Conservation (phyloP, 1,140 invertebrate genomes). For the Heliconius melpomene region DNA sequence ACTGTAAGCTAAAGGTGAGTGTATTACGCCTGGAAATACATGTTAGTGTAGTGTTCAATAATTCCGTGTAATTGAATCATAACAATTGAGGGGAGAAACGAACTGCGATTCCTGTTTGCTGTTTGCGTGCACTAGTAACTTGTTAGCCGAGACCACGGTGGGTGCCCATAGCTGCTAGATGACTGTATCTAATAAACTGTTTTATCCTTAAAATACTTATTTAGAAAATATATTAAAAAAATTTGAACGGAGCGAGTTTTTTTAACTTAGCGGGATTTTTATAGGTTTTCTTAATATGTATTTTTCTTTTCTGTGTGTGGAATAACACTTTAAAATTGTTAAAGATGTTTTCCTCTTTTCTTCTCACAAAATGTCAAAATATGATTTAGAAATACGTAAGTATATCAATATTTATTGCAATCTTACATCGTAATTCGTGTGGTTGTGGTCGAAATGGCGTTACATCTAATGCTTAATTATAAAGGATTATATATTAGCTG, state of each 20-base stretch:
- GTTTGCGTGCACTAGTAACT: too few species aligned
- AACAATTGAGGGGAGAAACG: slow-evolving; percentile 53
- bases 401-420: not conserved
- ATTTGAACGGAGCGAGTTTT: too few species aligned
- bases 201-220: not conserved
- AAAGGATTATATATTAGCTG: slow-evolving; percentile 20
- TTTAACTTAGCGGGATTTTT: too few species aligned
- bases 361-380: too few species aligned
- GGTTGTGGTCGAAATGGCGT: not conserved
- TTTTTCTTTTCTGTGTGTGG: too few species aligned
- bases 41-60: slow-evolving; percentile 41
- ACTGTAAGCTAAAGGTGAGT: slow-evolving; percentile 31
- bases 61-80: slow-evolving; percentile 65
- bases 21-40: slow-evolving; percentile 25
- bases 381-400: too few species aligned
- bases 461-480: slow-evolving; percentile 1
- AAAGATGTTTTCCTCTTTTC: rapidly evolving
- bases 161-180: slow-evolving; percentile 42
- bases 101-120: slow-evolving; percentile 67
- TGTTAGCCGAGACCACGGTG: slow-evolving; percentile 52
- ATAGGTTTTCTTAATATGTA: too few species aligned
- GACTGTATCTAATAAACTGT: slow-evolving; percentile 22
- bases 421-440: not conserved
- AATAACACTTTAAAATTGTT: too few species aligned
- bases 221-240: too few species aligned